phyloP scores from a whole-genome alignment of 2,888 invertebrate species.

The Spilarctia lutea region DNA sequence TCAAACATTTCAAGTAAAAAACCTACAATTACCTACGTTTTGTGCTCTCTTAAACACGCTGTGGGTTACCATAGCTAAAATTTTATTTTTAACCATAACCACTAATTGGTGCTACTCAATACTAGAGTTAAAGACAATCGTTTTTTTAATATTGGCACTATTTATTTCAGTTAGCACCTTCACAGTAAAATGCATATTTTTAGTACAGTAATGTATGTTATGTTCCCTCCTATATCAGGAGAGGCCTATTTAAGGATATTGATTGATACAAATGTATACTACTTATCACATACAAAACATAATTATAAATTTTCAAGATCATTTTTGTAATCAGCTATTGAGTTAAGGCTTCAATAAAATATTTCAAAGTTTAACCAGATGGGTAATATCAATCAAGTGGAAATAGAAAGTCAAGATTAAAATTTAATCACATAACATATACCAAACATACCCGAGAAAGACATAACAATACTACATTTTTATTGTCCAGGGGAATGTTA shows the following conservation, averaged over 20 bases:
- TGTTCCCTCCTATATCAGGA: too few relatives aligned
- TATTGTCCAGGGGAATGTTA: slow-evolving; percentile 72
- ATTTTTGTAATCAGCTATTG: background rate
- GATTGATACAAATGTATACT: too few relatives aligned
- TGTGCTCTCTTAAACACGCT: slow-evolving; percentile 62
- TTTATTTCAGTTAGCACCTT: slow-evolving; percentile 66
- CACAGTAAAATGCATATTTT: slow-evolving; percentile 5
- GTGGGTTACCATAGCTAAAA: slow-evolving; percentile 32
- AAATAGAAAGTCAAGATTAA: background rate
- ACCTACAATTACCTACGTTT: slow-evolving; percentile 47
- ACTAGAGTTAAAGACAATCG: background rate
- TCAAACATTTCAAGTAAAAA: slow-evolving; percentile 40
- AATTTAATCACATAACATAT: slow-evolving; percentile 20
- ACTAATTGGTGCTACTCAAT: background rate
- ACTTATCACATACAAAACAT: background rate
- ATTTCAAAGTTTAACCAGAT: background rate
- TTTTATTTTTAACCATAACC: slow-evolving; percentile 10
- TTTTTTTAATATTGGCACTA: slow-evolving; percentile 66
- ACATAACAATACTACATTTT: slow-evolving; percentile 64
- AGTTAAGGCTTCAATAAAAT: background rate
- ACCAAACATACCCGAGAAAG: slow-evolving; percentile 60
- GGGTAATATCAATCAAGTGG: background rate
- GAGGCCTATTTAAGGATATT: too few relatives aligned
- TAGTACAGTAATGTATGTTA: background rate
- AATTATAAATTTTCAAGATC: background rate